Conservation (phyloP, 2,797 vertebrate species). For the Coregonus ussuriensis region DNA sequence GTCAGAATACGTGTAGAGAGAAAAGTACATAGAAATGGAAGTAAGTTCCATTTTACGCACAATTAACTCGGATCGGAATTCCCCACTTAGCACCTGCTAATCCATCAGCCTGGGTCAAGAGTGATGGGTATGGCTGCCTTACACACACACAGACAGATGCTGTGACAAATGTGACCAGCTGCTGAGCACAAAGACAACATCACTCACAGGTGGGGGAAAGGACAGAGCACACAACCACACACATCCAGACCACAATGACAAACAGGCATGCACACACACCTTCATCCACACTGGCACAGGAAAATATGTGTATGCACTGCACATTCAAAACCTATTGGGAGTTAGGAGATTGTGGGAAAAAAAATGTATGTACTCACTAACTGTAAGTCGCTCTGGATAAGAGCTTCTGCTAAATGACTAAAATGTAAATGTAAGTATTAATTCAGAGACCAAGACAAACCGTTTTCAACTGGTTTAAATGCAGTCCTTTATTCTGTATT, state of each 20-base stretch:
- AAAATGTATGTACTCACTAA: too few species aligned
- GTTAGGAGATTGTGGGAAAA: background rate
- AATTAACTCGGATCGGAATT: too few species aligned
- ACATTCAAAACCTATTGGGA: background rate
- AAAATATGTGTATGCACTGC: background rate
- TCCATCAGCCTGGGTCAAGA: slow-evolving; percentile 50
- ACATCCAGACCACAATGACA: background rate
- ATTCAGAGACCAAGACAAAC: background rate
- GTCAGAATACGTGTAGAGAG: too few species aligned
- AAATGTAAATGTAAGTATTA: background rate
- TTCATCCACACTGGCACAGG: background rate
- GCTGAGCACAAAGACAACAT: slow-evolving; percentile 36
- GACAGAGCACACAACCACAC: background rate
- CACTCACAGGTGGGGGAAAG: slow-evolving; percentile 53
- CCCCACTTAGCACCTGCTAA: slow-evolving; percentile 32
- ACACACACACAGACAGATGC: slow-evolving; percentile 61
- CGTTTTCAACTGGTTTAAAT: background rate
- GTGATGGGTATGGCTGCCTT: slow-evolving; percentile 44
- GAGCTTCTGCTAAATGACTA: too few species aligned
- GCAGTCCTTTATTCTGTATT: slow-evolving; percentile 4
- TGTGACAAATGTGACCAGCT: slow-evolving; percentile 62
- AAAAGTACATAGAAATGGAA: too few species aligned
- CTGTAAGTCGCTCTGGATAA: too few species aligned
- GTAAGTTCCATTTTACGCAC: too few species aligned
- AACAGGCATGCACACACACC: background rate